Base-by-base conservation (phyloP, 2,797 vertebrate genomes). In the Chloroceryle inda region DNA sequence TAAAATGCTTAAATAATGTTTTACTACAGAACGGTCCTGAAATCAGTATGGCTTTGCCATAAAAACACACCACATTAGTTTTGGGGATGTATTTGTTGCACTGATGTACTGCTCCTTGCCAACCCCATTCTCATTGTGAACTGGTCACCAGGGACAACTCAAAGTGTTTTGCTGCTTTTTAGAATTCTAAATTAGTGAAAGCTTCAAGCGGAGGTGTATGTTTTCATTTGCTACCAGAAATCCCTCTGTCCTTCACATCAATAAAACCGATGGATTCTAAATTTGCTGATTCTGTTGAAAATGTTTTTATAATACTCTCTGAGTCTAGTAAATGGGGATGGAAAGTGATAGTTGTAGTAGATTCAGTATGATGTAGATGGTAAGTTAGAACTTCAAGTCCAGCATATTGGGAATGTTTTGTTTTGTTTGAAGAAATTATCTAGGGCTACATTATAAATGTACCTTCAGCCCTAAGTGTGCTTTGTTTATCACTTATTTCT, bases 161-260 rank as follows among this genome's bases (percentile, higher is more conserved):
- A 69, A 78, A 78, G 79, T 37, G 31, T 62, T 88, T 64, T 83
- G 20, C 67, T 88, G 61, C 74, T 89, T 96, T 84, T 81, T 91
- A 88, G 52, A 95, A 89, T 84, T 94, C 31, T 33, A 75, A 93
- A 75, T 62, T 64, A 85, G 31, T 62, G 49, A 62, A 77, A 89
- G 33, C 33, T 85, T 66, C 42, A 59, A 45, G 66, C 40, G 29
- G 49, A 68, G 40, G 20, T 67, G 37, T 38, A 6, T 38, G 24
- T 64, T 91, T 81, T 69, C 24, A 75, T 87, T 62, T 63, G 37
- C 38, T 79, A 19, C 31, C 45, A 80, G 88, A 75, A 74, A 89
- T 50, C 63, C 23, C 53, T 85, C 33, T 76, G 26, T 85, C 40
- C 55, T 84, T 79, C 40, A 21, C 62, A 72, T 89, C 90, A 55